Conservation (phyloP, 2,888 invertebrate species). For the Caenorhabditis sinica region DNA sequence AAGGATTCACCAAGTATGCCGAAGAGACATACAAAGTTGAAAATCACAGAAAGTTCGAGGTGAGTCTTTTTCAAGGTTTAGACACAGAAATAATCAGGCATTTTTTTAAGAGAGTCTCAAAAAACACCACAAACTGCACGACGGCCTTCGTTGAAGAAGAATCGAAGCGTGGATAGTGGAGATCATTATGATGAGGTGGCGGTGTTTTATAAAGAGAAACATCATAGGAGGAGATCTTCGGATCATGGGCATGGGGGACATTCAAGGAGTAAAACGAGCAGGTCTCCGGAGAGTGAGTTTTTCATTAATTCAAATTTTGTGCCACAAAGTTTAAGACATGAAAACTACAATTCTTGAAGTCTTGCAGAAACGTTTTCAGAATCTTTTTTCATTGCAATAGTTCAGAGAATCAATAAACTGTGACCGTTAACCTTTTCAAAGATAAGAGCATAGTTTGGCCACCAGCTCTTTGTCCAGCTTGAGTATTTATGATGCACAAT, state of each 20-base stretch:
- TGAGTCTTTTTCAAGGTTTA: constrained; percentile 6
- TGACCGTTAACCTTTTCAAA: no score
- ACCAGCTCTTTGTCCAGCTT: no score
- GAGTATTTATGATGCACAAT: no score
- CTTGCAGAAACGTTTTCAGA: no score
- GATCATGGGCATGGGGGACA: constrained; percentile 55
- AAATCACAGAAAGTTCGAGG: constrained; percentile 51
- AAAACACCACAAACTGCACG: constrained; percentile 13
- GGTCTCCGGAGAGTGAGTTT: constrained; percentile 63
- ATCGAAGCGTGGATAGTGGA: constrained; percentile 63
- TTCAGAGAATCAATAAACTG: no score
- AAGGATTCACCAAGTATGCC: constrained; percentile 50
- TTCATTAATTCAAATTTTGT: neutral
- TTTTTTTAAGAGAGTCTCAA: constrained; percentile 32
- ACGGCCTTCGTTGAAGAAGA: constrained; percentile 60
- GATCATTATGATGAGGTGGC: constrained; percentile 69
- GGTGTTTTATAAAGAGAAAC: constrained; percentile 65
- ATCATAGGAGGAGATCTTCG: constrained; percentile 61
- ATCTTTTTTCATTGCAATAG: no score
- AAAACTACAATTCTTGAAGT: no score
- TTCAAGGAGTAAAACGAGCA: constrained; percentile 49
- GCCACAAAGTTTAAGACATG: no score
- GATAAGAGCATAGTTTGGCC: no score
- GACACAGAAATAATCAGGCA: neutral
- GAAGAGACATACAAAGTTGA: constrained; percentile 56